Conservation (phyloP, 2,888 invertebrate species). For the Pristionchus entomophagus region DNA sequence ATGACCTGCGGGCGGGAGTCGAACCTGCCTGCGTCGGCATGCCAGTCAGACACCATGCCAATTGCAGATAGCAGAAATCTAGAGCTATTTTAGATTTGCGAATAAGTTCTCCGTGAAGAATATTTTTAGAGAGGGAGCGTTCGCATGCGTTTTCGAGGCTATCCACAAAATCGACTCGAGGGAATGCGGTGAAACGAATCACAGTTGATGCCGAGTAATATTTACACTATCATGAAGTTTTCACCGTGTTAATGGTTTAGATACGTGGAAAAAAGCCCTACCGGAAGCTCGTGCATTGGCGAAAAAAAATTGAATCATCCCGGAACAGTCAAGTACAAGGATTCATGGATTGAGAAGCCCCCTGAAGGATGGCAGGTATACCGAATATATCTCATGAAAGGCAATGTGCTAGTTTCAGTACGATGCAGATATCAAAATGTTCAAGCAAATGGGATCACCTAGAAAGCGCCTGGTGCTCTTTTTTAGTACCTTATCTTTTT, state of each 20-base stretch:
- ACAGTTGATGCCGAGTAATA: neutral
- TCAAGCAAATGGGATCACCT: neutral
- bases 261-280: slow-evolving; percentile 85
- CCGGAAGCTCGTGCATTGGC: slow-evolving; percentile 95
- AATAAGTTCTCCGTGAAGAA: too few species aligned
- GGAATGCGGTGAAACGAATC: neutral
- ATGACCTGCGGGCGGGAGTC: too few species aligned
- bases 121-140: too few species aligned
- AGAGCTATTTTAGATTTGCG: too few species aligned
- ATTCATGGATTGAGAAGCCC: slow-evolving; percentile 94
- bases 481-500: too few species aligned
- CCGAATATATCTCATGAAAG: neutral
- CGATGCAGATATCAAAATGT: neutral
- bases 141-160: neutral
- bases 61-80: too few species aligned
- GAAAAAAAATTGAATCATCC: too few species aligned
- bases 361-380: slow-evolving; percentile 75
- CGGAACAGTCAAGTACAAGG: slow-evolving; percentile 94
- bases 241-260: too few species aligned
- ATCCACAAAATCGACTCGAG: neutral
- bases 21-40: too few species aligned
- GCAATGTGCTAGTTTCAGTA: neutral
- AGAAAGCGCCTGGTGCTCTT: too few species aligned
- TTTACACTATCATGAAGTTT: too few species aligned
- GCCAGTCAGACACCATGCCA: too few species aligned